Percentiles rank a stretch among this genome's conserved stretches.
These are phyloP conservation scores for Ceratosolen solmsi DNA, from an alignment of 1,140 invertebrate genomes.

Conservation along the genomic window DNA sequence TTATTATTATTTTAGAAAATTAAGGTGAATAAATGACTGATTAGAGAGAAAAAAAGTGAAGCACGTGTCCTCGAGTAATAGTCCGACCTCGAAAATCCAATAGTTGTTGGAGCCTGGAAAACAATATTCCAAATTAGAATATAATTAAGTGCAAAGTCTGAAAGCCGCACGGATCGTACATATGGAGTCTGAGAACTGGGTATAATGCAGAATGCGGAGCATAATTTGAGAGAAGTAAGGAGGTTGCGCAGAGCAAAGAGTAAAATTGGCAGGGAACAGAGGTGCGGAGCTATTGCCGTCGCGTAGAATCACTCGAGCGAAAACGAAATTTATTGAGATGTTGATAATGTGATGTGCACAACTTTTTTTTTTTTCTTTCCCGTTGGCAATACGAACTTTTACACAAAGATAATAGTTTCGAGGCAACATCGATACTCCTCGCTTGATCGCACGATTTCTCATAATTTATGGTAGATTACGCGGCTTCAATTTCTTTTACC, in stretches of 20 bases:
- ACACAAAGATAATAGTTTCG: background rate
- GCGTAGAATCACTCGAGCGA: background rate
- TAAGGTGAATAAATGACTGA: no score
- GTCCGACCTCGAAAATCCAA: no score
- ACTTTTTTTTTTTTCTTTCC: background rate
- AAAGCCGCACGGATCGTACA: no score
- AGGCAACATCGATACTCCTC: background rate
- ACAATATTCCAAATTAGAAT: no score
- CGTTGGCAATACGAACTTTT: background rate
- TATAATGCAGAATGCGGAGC: background rate
- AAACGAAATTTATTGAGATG: conserved; percentile 5
- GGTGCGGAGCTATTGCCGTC: no score
- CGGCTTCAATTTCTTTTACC: background rate
- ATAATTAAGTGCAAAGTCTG: background rate
- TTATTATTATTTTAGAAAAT: no score
- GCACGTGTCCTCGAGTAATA: no score
- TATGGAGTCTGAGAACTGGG: conserved; percentile 16
- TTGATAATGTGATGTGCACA: background rate
- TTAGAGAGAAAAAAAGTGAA: no score
- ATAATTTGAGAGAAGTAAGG: background rate
- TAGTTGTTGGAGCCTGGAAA: background rate
- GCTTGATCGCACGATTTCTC: background rate
- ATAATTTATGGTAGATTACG: background rate
- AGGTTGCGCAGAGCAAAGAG: background rate
- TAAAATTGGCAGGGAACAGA: no score